Evolutionary conservation across 2,888 invertebrate species (phyloP), one percentile per base, ranked within the genome.

Genomic region (Tiliacea citrago): DNA sequence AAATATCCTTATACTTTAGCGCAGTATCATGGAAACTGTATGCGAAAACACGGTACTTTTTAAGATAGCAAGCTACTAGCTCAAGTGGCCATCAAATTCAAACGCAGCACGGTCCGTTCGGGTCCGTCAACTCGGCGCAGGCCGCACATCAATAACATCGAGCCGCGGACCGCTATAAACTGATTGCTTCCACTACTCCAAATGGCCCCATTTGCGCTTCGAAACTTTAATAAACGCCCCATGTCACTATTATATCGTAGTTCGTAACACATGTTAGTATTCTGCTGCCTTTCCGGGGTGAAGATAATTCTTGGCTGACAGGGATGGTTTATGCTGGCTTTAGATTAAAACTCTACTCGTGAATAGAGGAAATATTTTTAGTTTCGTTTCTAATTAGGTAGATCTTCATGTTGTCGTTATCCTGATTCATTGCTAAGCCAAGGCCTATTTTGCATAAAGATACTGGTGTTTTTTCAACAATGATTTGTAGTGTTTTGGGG

Each of bases 61-160:
- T 9, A 74, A 49, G 49, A 47, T 13, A 47, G 75, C 57, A 0
- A 82, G 62, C 55, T 78, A 79, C 79, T 79, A 35, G 67, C 53
- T 73, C 82, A 49, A 83, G 63, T 68, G 57, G 66, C 53, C n/a
- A 70, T 76, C 74, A 42, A 67, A 71, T 88, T 47, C 73, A 82
- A 91, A 92, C 90, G 88, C 83, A 65, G 90, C 92, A 85, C 87
- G 75, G 81, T 85, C 76, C 87, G 83, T 88, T 81, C 83, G 84
- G 77, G 85, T 83, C 90, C 88, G 92, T 93, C 93, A 86, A 89
- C 88, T 90, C 88, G 69, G 81, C 82, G 86, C 86, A 74, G 85
- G 86, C 89, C 94, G 93, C 94, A 93, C 93, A 94, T 94, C 94
- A 93, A 94, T 94, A 94, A 93, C 92, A 79, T 84, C 86, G 86